A percentile compares a stretch with the other conserved stretches of the same genome.
phyloP scores from a whole-genome alignment of 64 coral and sea anemone genomes.

The Stylophora pistillata region DNA sequence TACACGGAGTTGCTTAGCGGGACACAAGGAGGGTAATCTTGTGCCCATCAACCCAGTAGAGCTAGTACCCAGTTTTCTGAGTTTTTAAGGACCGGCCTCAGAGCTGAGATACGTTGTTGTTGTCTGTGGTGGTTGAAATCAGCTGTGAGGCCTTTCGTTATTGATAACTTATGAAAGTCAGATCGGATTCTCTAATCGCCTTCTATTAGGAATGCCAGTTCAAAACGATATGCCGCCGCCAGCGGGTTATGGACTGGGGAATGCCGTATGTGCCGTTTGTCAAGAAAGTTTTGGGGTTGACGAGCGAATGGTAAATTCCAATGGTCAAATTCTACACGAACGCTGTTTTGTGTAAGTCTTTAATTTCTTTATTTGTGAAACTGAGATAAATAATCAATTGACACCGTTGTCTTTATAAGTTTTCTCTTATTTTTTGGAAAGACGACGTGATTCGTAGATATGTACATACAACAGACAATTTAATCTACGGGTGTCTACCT shows the following conservation, averaged over 20 bases:
- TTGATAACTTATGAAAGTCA: background rate
- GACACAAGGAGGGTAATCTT: no score
- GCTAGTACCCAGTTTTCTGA: no score
- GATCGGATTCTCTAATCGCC: background rate
- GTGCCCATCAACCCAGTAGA: no score
- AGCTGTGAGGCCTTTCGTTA: background rate
- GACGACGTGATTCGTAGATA: background rate
- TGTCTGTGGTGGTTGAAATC: background rate
- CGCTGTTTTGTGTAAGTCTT: slow-evolving; percentile 97
- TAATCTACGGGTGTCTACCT: no score
- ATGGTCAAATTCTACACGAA: slow-evolving; percentile 99
- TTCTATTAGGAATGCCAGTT: slow-evolving; percentile 66
- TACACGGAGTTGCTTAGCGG: no score
- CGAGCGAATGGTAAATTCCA: slow-evolving; percentile 99
- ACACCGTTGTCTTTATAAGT: background rate
- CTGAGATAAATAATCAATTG: background rate
- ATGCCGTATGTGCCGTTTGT: slow-evolving; percentile 91
- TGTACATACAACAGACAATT: background rate
- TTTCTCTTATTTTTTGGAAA: background rate
- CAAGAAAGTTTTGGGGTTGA: slow-evolving; percentile 93
- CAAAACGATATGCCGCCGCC: slow-evolving; percentile 61
- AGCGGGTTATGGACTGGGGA: slow-evolving; percentile 76
- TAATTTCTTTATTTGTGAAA: background rate
- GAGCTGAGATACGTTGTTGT: background rate
- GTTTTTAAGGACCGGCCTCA: no score